phyloP scores from a whole-genome alignment of 2,113 vertebrate genomes.

The Campylomormyrus tamandua region DNA sequence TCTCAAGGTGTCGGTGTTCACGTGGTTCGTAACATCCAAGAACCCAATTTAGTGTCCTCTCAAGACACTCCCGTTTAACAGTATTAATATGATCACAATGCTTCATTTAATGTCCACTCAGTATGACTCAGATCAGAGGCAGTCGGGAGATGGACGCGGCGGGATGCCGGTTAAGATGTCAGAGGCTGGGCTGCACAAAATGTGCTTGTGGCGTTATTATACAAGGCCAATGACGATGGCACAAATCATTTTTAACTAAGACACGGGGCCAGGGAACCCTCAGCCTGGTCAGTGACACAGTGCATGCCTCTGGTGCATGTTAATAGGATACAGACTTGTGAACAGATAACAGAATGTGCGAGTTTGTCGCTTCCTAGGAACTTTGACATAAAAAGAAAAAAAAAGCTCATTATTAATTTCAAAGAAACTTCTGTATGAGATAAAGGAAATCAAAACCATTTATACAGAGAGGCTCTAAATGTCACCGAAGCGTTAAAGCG shows the following conservation, averaged over 20 bases:
- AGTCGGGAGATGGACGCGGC: background rate
- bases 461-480: background rate
- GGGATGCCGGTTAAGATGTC: background rate
- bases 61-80: background rate
- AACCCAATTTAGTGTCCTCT: background rate
- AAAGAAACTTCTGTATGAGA: background rate
- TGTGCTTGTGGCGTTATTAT: background rate
- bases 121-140: background rate
- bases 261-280: background rate
- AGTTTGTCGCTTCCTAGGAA: background rate
- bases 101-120: background rate
- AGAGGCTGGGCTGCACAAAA: background rate
- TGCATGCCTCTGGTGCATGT: background rate
- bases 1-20: background rate
- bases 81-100: background rate
- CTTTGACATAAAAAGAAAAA: background rate
- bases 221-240: background rate
- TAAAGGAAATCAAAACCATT: background rate
- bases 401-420: background rate
- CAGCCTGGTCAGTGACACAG: background rate
- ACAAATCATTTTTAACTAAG: background rate
- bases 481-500: background rate
- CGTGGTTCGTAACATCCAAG: background rate
- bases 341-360: background rate
- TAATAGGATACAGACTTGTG: background rate